Percentiles rank a stretch among this genome's conserved stretches.
phyloP scores from a whole-genome alignment of 2,797 vertebrate genomes.

The Apogon talboti region DNA sequence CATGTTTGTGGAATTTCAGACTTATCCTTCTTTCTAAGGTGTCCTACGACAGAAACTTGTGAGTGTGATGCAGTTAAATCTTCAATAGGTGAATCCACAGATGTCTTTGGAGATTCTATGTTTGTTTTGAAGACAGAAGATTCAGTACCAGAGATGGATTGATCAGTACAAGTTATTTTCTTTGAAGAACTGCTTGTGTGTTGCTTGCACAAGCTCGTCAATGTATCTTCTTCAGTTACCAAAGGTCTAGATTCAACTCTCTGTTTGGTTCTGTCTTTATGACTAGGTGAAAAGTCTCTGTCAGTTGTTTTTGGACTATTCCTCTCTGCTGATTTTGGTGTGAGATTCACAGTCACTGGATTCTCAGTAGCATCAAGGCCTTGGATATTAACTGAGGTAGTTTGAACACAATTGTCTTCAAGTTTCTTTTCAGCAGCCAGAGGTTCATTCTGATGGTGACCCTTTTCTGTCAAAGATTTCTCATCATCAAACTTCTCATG shows the following conservation, averaged over 20 bases:
- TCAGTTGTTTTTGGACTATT: conserved; percentile 17
- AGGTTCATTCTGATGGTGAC: background rate
- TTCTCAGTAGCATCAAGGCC: background rate
- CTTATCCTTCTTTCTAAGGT: background rate
- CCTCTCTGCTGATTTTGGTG: conserved; percentile 2
- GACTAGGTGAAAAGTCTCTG: conserved; percentile 7
- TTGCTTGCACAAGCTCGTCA: conserved; percentile 5
- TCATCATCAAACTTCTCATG: background rate
- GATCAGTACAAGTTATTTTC: conserved; percentile 1
- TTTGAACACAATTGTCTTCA: conserved; percentile 19
- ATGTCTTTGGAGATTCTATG: conserved; percentile 8
- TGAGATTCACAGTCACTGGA: background rate
- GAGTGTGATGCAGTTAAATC: background rate
- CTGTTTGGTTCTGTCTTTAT: conserved; percentile 1
- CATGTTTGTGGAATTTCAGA: conserved; percentile 6
- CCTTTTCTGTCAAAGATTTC: conserved; percentile 9
- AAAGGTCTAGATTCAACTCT: background rate
- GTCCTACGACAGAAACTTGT: background rate
- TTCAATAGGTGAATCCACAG: conserved; percentile 27
- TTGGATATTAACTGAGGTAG: conserved; percentile 16
- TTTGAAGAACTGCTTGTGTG: background rate
- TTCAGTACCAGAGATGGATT: conserved; percentile 10
- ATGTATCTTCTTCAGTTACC: background rate
- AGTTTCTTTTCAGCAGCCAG: conserved; percentile 7
- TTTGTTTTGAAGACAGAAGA: conserved; percentile 3